Conservation (phyloP, 2,888 invertebrate genomes). For the Morinoia aosen region DNA sequence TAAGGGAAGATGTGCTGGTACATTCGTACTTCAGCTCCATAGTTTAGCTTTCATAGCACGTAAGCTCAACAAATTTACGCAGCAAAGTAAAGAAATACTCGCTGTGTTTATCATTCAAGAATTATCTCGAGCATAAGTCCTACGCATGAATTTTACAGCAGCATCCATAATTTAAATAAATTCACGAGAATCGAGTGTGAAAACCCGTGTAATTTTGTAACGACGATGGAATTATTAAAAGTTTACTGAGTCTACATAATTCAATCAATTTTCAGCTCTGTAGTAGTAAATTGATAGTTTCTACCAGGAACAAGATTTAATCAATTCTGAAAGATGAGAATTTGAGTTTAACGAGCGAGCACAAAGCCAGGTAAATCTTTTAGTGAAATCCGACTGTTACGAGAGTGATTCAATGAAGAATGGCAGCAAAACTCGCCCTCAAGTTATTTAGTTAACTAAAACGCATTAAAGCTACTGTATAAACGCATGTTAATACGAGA, state of each 20-base stretch:
- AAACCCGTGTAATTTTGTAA: neutral
- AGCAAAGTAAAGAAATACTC: neutral
- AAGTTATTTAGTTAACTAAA: neutral
- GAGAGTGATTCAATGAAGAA: neutral
- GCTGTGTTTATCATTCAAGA: neutral
- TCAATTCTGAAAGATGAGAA: neutral
- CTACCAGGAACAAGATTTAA: neutral
- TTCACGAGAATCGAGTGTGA: neutral
- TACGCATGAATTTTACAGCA: neutral
- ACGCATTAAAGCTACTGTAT: neutral
- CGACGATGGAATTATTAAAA: neutral
- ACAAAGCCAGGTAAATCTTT: neutral
- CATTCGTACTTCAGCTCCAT: neutral
- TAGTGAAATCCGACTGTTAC: neutral
- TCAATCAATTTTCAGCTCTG: neutral
- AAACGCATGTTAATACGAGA: neutral
- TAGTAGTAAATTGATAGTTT: neutral
- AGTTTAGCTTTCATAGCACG: neutral
- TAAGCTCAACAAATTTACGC: neutral
- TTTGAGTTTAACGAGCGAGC: neutral
- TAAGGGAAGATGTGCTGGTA: neutral
- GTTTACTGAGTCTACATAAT: neutral
- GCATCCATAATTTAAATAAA: neutral
- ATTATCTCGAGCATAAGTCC: neutral
- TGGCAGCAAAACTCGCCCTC: neutral